Evolutionary conservation across 2,888 invertebrate species (phyloP).

Genomic region (Holacanthella duospinosa): DNA sequence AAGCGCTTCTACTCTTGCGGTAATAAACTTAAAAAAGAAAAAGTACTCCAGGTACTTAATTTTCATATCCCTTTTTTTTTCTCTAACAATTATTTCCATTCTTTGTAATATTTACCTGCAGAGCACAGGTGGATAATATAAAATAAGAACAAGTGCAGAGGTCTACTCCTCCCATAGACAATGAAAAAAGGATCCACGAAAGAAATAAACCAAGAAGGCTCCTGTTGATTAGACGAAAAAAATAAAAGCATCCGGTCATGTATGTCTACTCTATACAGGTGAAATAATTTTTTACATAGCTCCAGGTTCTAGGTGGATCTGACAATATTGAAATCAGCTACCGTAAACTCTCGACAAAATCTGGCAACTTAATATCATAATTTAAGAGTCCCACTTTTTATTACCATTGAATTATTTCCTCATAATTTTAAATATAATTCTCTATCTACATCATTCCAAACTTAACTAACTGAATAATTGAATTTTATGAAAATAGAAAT

Average conservation of each 20-base stretch:
- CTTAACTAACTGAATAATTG: too few relatives aligned
- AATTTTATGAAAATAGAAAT: too few relatives aligned
- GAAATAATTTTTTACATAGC: neutral
- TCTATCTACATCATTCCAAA: too few relatives aligned
- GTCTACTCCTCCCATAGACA: neutral
- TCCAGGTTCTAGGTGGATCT: neutral
- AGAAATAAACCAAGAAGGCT: neutral
- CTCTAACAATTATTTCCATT: too few relatives aligned
- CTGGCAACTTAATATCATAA: neutral
- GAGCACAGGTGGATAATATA: neutral
- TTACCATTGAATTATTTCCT: neutral
- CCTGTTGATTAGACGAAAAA: neutral
- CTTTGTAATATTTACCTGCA: too few relatives aligned
- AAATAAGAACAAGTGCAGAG: neutral
- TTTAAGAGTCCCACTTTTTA: too few relatives aligned
- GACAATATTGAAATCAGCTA: neutral
- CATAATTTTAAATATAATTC: neutral
- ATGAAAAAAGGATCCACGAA: neutral
- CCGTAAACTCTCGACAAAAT: neutral
- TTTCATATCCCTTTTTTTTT: too few relatives aligned
- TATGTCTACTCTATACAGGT: neutral
- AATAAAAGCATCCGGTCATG: conserved; percentile 3
- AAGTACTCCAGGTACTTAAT: too few relatives aligned
- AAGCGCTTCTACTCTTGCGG: too few relatives aligned
- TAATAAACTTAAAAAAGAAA: too few relatives aligned